These are phyloP conservation scores for Aphidius colemani DNA, from an alignment of 2,888 invertebrate species.

Conservation along the genomic window DNA sequence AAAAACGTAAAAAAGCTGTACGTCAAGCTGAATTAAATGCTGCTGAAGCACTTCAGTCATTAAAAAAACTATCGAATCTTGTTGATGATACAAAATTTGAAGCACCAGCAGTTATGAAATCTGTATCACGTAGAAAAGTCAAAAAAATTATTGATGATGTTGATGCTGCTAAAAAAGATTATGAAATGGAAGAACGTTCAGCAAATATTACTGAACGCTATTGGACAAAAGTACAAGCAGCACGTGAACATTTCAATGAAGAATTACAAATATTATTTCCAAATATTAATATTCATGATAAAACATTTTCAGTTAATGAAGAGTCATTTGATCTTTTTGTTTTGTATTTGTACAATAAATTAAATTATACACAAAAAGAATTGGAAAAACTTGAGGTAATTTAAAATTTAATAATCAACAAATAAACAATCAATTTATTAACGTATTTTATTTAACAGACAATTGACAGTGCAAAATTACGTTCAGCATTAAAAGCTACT, in stretches of 20 bases:
- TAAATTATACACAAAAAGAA: slow-evolving; percentile 78
- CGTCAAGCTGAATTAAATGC: slow-evolving; percentile 67
- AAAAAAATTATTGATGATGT: slow-evolving; percentile 65
- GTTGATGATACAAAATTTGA: slow-evolving; percentile 58
- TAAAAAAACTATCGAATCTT: slow-evolving; percentile 59
- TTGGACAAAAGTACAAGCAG: slow-evolving; percentile 76
- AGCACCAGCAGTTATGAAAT: slow-evolving; percentile 55
- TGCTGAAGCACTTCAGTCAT: slow-evolving; percentile 62
- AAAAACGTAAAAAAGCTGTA: slow-evolving; percentile 64
- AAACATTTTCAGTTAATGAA: slow-evolving; percentile 66
- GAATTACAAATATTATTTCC: slow-evolving; percentile 76
- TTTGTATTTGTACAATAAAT: slow-evolving; percentile 77
- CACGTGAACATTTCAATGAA: slow-evolving; percentile 67
- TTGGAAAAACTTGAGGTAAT: slow-evolving; percentile 71
- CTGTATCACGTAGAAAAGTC: slow-evolving; percentile 51
- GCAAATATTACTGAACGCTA: slow-evolving; percentile 76
- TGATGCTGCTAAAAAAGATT: slow-evolving; percentile 65
- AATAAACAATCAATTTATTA: neutral
- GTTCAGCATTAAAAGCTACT: slow-evolving; percentile 68
- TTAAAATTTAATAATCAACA: slow-evolving; percentile 15
- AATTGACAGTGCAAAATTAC: slow-evolving; percentile 67
- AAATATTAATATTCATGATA: slow-evolving; percentile 71
- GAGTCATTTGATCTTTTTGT: slow-evolving; percentile 79
- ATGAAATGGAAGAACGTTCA: slow-evolving; percentile 65
- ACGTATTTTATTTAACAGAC: slow-evolving; percentile 55